Evolutionary conservation across 2,113 vertebrate genomes (phyloP).

Genomic region (Cynopterus brachyotis): DNA sequence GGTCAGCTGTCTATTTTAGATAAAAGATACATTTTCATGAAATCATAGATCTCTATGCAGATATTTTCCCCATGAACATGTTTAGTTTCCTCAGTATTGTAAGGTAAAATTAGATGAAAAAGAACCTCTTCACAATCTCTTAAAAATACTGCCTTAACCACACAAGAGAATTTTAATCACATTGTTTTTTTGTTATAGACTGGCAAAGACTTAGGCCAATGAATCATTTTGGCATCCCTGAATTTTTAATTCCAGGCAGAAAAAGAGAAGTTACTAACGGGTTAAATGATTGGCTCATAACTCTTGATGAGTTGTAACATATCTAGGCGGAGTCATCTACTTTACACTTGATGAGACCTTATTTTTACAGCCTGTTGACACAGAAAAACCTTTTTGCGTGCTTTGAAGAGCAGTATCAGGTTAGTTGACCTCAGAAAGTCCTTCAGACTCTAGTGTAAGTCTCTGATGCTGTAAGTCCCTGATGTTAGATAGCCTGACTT

Average conservation of each 20-base stretch:
- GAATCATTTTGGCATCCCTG: background rate
- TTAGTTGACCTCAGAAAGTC: background rate
- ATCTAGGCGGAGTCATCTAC: background rate
- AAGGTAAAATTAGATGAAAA: background rate
- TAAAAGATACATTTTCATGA: background rate
- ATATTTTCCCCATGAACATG: background rate
- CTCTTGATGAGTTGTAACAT: background rate
- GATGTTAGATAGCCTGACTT: background rate
- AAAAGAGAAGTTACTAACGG: background rate
- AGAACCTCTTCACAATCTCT: background rate
- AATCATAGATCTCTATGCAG: background rate
- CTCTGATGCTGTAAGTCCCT: background rate
- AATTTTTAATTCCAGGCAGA: background rate
- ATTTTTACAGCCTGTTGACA: background rate
- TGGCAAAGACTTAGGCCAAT: background rate
- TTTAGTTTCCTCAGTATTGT: background rate
- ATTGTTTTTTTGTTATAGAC: background rate
- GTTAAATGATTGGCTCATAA: background rate
- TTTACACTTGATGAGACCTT: background rate
- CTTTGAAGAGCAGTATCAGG: background rate
- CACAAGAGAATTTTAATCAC: background rate
- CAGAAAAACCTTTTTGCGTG: background rate
- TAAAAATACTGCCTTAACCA: background rate
- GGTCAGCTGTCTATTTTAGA: background rate
- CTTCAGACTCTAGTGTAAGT: background rate